Evolutionary conservation across 2,888 invertebrate species (phyloP).

Genomic region (Drosophila pegasa): DNA sequence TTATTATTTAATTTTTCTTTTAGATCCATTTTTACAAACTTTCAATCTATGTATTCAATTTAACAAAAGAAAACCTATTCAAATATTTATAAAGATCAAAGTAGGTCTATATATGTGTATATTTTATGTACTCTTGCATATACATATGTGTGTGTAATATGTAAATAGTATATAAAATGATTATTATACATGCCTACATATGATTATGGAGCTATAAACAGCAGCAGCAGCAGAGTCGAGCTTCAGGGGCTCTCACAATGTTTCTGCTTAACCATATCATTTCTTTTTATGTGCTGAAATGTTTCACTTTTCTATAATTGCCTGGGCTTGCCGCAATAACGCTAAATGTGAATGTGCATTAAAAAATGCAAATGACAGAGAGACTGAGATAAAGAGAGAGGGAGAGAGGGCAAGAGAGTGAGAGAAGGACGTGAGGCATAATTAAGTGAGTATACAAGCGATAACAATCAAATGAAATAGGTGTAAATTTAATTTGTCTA

Average conservation of each 20-base stretch:
- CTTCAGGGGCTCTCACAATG: neutral
- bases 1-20: no score
- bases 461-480: constrained; percentile 83
- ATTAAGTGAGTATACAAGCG: constrained; percentile 60
- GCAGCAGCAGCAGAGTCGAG: neutral
- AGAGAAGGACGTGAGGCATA: constrained; percentile 28
- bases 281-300: constrained; percentile 34
- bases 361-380: constrained; percentile 67
- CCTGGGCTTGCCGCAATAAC: constrained; percentile 53
- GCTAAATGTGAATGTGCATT: constrained; percentile 60
- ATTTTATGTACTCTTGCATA: neutral
- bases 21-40: no score
- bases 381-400: neutral
- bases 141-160: neutral
- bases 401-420: neutral
- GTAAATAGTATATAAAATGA: neutral
- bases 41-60: no score
- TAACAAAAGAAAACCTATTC: no score
- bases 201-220: neutral
- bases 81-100: no score
- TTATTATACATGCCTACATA: neutral
- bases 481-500: constrained; percentile 84
- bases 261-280: constrained; percentile 8
- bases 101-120: neutral
- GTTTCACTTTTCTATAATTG: constrained; percentile 42